Evolutionary conservation across 53 echinoderm and acorn worm species (phyloP), one percentile per base, ranked within the genome.

Genomic region (Echinarachnius parma): DNA sequence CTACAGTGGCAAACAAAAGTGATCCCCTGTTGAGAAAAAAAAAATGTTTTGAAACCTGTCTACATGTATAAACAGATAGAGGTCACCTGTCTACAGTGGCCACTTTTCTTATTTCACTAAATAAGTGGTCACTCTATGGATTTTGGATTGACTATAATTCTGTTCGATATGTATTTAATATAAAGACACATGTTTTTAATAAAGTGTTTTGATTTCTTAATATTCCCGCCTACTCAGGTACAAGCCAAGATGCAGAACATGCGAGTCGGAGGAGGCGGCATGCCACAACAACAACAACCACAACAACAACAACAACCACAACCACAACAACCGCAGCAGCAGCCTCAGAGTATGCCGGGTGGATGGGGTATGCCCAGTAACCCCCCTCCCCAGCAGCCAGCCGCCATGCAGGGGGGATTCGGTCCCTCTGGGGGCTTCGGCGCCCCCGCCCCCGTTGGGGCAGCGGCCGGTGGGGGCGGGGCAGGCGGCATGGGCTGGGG

Each of bases 221-320:
- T 39, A 39, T 9, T 39, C 42, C 42, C 32, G n/a, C 50, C 10
- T 1, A 9, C 36, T 21, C 32, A 68, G 68, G 68, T 68, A 14
- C 75, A 75, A 59, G 57, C 57, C 32, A 61, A 77, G 29, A 48
- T 48, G 48, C 60, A 60, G 77, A 68, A 68, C 34, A 29, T 60
- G 60, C 37, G 60, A 13, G 68, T 48, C 0, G 48, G 60, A 2
- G 45, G 25, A 0, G 28, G 46, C 19, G 30, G 8, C 5, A 57
- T 56, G 60, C 58, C 58, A 5, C 75, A 75, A 19, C 57, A 39
- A 21, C 46, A 46, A 25, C 63, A 62, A 18, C 33, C 10, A 18
- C 63, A 32, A 34, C 18, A 34, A 62, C 34, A 34, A 10, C 59
- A 46, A 19, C 75, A 55, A 36, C 74, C 11, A 31, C 22, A 4